Percentiles rank a stretch among this genome's conserved stretches.
Evolutionary conservation across 2,888 invertebrate species (phyloP).

Genomic region (Miltochrista miniata): DNA sequence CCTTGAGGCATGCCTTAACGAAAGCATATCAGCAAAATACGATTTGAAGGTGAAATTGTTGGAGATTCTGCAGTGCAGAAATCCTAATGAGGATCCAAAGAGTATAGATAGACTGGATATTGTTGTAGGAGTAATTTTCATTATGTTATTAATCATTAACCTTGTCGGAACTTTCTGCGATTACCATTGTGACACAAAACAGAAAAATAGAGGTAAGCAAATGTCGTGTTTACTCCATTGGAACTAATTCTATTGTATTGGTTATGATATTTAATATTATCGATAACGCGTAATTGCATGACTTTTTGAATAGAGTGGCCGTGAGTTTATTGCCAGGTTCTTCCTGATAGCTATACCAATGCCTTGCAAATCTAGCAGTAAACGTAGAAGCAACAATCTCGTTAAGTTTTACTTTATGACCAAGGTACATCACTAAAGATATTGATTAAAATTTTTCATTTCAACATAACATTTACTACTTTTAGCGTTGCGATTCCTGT

Average conservation of each 20-base stretch:
- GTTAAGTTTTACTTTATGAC: too few species aligned
- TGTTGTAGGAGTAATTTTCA: conserved; percentile 4
- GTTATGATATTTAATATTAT: too few species aligned
- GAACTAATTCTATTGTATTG: not conserved
- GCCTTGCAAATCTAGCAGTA: too few species aligned
- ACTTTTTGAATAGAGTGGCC: too few species aligned
- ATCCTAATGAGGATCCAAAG: not conserved
- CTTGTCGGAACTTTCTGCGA: conserved; percentile 16
- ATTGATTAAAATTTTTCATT: too few species aligned
- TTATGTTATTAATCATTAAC: conserved; percentile 9
- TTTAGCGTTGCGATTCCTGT: conserved; percentile 23
- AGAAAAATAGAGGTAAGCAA: not conserved
- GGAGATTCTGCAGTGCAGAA: conserved; percentile 12
- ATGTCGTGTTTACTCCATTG: not conserved
- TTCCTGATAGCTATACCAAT: too few species aligned
- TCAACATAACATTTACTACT: not conserved
- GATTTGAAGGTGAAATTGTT: conserved; percentile 22
- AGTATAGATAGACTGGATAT: conserved; percentile 14
- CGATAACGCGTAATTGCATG: too few species aligned
- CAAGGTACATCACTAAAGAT: too few species aligned
- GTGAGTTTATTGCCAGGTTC: too few species aligned
- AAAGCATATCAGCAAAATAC: conserved; percentile 19
- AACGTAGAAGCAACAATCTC: too few species aligned
- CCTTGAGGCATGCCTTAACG: conserved; percentile 33
- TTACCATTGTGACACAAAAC: not conserved